phyloP scores from a whole-genome alignment of 2,888 invertebrate genomes.

The Catocala fraxini region DNA sequence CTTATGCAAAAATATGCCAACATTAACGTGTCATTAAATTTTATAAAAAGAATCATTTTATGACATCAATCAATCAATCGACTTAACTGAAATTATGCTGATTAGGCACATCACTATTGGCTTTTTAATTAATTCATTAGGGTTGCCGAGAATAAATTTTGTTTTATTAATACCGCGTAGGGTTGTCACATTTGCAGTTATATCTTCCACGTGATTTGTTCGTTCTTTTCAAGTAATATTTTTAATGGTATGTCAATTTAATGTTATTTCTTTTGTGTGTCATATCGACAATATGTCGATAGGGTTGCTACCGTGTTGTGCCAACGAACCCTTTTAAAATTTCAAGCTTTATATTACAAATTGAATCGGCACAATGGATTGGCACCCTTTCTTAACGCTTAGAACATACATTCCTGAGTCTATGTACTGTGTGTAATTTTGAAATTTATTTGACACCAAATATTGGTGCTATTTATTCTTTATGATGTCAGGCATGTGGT shows the following conservation, averaged over 20 bases:
- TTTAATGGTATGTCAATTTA: constrained; percentile 87
- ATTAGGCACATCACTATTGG: constrained; percentile 59
- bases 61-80: constrained; percentile 81
- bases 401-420: constrained; percentile 60
- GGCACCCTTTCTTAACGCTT: constrained; percentile 64
- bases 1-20: constrained; percentile 63
- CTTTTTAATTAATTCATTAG: constrained; percentile 78
- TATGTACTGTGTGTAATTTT: constrained; percentile 68
- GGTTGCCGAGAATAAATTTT: constrained; percentile 71
- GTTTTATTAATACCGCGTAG: constrained; percentile 69
- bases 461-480: constrained; percentile 49
- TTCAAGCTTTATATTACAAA: constrained; percentile 84
- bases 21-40: constrained; percentile 72
- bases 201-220: constrained; percentile 79
- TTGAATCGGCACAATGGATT: constrained; percentile 77
- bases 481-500: constrained; percentile 45
- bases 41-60: constrained; percentile 68
- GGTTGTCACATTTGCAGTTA: constrained; percentile 69
- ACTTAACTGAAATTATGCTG: constrained; percentile 65
- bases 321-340: constrained; percentile 80
- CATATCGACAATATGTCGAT: constrained; percentile 84
- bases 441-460: constrained; percentile 68
- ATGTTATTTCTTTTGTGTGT: constrained; percentile 79
- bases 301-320: constrained; percentile 75
- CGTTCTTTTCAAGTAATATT: constrained; percentile 80